These are phyloP conservation scores for Pogonognathellus flavescens DNA, from an alignment of 1,140 invertebrate genomes.

Conservation along the genomic window DNA sequence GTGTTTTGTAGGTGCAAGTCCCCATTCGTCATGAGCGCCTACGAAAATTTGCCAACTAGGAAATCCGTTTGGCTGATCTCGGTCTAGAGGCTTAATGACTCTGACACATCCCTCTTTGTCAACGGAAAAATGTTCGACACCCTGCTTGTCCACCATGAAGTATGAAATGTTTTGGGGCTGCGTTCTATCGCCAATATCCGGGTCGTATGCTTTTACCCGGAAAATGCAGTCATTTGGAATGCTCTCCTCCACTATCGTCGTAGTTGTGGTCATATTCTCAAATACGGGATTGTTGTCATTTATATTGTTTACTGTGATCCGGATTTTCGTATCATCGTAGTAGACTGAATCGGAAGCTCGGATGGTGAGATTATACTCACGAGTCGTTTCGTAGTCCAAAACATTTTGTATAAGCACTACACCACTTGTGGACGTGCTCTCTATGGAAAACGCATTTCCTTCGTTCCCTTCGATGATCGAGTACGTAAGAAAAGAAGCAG, in stretches of 20 bases:
- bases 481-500: conserved; percentile 83
- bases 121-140: conserved; percentile 79
- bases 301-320: conserved; percentile 83
- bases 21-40: conserved; percentile 85
- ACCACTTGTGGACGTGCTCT: conserved; percentile 78
- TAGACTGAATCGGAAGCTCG: conserved; percentile 83
- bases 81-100: conserved; percentile 84
- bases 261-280: conserved; percentile 76
- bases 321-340: conserved; percentile 81
- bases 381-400: conserved; percentile 88
- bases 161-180: conserved; percentile 84
- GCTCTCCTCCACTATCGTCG: conserved; percentile 80
- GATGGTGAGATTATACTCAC: conserved; percentile 82
- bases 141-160: conserved; percentile 73
- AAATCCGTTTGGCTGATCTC: conserved; percentile 87
- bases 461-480: conserved; percentile 84
- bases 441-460: conserved; percentile 83
- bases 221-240: conserved; percentile 77
- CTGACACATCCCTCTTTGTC: conserved; percentile 81
- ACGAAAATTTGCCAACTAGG: conserved; percentile 86
- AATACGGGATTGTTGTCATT: conserved; percentile 89
- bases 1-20: conserved; percentile 74
- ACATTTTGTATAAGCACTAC: conserved; percentile 82
- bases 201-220: conserved; percentile 82
- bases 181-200: conserved; percentile 82